Conservation (phyloP, 1,140 invertebrate genomes). For the Drosophila quadrilineata region DNA sequence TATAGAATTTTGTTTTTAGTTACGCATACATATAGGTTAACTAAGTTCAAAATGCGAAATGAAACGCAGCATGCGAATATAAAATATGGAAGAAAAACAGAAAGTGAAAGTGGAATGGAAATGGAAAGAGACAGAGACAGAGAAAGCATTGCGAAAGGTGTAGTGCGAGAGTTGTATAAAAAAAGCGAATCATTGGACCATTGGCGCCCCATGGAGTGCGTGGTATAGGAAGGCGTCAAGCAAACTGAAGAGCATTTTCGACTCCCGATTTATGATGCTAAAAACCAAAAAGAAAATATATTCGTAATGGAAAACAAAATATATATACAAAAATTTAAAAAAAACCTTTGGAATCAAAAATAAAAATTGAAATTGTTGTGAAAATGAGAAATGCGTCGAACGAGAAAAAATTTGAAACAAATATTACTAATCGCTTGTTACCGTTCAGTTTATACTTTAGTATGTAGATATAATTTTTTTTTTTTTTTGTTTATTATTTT, state of each 20-base stretch:
- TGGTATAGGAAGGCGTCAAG: constrained; percentile 15
- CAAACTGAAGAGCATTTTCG: constrained; percentile 17
- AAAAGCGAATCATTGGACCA: constrained; percentile 52
- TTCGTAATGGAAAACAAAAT: background rate
- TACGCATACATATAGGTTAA: constrained; percentile 52
- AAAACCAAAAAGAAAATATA: constrained; percentile 23
- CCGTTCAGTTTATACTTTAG: background rate
- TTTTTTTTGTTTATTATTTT: constrained; percentile 4
- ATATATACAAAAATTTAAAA: background rate
- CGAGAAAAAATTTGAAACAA: too few relatives aligned
- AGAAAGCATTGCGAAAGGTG: constrained; percentile 21
- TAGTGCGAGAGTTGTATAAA: constrained; percentile 17
- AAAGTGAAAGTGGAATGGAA: constrained; percentile 13
- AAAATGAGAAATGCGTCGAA: background rate
- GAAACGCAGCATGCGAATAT: constrained; percentile 7
- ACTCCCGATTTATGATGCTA: constrained; percentile 25
- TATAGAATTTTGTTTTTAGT: constrained; percentile 47
- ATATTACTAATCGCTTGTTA: constrained; percentile 24
- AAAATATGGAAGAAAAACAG: constrained; percentile 11
- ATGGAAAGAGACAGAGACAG: constrained; percentile 15
- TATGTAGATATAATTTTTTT: constrained; percentile 1
- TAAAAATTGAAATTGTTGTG: constrained; percentile 10
- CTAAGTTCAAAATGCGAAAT: constrained; percentile 47
- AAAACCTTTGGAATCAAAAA: constrained; percentile 2
- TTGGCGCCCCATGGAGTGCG: constrained; percentile 12